phyloP scores from a whole-genome alignment of 2,888 invertebrate species.

The Caenorhabditis wallacei region DNA sequence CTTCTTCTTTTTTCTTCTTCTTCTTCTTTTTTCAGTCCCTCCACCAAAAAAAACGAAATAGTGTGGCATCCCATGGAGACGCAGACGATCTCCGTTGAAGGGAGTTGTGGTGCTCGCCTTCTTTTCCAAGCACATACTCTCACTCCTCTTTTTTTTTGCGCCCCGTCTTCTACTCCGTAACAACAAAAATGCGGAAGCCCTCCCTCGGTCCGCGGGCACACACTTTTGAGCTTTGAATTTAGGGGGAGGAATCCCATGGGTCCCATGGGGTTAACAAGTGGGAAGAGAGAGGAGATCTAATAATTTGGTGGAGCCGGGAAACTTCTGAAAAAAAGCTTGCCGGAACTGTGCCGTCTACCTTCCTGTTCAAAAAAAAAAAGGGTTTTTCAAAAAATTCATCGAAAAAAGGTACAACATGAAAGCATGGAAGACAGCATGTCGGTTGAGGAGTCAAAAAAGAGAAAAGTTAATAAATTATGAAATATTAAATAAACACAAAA shows the following conservation, averaged over 20 bases:
- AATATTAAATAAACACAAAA: constrained; percentile 6
- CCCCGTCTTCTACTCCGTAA: constrained; percentile 31
- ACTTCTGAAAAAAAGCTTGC: background rate
- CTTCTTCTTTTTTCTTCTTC: background rate
- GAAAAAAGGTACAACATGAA: constrained; percentile 35
- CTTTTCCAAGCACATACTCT: constrained; percentile 22
- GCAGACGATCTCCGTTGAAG: constrained; percentile 5
- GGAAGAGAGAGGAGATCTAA: background rate
- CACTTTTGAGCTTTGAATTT: constrained; percentile 42
- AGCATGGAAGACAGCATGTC: constrained; percentile 30
- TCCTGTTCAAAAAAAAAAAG: background rate
- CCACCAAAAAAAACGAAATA: background rate
- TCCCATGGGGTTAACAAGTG: constrained; percentile 7
- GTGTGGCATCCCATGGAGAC: background rate
- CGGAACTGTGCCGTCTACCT: too few species aligned
- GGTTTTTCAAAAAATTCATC: background rate
- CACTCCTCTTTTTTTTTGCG: constrained; percentile 7
- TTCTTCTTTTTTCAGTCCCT: background rate
- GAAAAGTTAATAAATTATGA: constrained; percentile 18
- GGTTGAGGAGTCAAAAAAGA: background rate
- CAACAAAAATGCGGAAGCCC: constrained; percentile 27
- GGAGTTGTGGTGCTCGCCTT: constrained; percentile 14
- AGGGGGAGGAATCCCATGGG: constrained; percentile 10
- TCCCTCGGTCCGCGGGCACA: background rate
- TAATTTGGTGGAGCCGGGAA: background rate